Evolutionary conservation across 2,888 invertebrate genomes (phyloP).

Genomic region (Drosophila tripunctata): DNA sequence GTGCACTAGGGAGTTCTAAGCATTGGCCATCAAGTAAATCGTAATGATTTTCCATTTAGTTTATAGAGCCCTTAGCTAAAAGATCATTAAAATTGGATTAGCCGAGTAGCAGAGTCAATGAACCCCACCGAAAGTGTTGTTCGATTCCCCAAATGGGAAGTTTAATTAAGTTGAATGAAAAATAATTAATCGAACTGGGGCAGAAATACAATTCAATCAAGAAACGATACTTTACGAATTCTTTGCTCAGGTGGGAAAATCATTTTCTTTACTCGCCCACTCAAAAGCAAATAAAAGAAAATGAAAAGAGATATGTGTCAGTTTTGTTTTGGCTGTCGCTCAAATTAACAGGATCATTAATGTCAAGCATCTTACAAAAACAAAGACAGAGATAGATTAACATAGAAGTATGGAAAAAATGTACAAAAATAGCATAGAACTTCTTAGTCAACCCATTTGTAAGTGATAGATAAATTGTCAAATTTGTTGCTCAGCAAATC

Average conservation of each 20-base stretch:
- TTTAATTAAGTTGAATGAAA: constrained; percentile 9
- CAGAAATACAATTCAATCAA: constrained; percentile 35
- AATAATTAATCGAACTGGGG: constrained; percentile 27
- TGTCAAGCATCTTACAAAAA: constrained; percentile 53
- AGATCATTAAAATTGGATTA: constrained; percentile 21
- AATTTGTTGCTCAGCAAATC: background rate
- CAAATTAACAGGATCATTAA: constrained; percentile 72
- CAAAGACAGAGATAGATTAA: background rate
- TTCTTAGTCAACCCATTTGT: constrained; percentile 7
- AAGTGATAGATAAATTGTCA: constrained; percentile 1
- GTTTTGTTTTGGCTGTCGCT: constrained; percentile 47
- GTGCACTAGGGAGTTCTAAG: background rate
- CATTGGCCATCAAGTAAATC: constrained; percentile 59
- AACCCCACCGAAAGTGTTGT: constrained; percentile 9
- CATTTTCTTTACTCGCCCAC: constrained; percentile 21
- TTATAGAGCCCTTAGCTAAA: constrained; percentile 18
- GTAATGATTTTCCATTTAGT: constrained; percentile 46
- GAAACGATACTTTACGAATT: constrained; percentile 2
- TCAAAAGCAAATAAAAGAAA: constrained; percentile 15
- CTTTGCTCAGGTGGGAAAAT: constrained; percentile 31
- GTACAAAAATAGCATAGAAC: constrained; percentile 21
- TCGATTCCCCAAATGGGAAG: background rate
- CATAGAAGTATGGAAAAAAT: constrained; percentile 22
- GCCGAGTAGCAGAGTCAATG: constrained; percentile 11
- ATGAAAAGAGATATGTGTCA: constrained; percentile 52